Evolutionary conservation across 2,797 vertebrate species (phyloP).

Genomic region (Pitangus sulphuratus): DNA sequence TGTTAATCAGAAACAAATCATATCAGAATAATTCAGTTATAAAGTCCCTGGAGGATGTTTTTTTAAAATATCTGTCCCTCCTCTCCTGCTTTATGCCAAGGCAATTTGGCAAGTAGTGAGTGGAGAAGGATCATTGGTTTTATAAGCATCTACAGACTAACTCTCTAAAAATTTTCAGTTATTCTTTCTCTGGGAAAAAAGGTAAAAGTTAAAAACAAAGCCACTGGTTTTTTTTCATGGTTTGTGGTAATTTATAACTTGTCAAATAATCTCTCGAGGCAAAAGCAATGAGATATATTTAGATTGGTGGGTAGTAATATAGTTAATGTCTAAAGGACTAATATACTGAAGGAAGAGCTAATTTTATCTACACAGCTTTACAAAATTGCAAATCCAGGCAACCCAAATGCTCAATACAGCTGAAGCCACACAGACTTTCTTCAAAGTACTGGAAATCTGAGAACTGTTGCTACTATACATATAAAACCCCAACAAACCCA

Average conservation of each 20-base stretch:
- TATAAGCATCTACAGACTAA: not conserved
- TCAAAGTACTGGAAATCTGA: not conserved
- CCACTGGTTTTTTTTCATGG: not conserved
- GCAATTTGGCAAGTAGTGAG: not conserved
- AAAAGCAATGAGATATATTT: not conserved
- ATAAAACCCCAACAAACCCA: not conserved
- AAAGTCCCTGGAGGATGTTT: not conserved
- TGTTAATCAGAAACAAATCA: slow-evolving; percentile 20
- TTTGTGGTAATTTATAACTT: not conserved
- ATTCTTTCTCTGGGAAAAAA: not conserved
- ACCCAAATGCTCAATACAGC: not conserved
- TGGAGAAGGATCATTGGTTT: not conserved
- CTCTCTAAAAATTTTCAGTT: not conserved
- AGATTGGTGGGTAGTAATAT: not conserved
- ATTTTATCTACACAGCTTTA: not conserved
- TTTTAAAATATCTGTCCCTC: not conserved
- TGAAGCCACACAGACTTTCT: not conserved
- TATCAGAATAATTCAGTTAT: not conserved
- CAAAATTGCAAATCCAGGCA: not conserved
- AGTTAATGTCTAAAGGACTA: not conserved
- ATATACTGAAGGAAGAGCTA: not conserved
- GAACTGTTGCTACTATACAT: not conserved
- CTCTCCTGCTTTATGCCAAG: not conserved
- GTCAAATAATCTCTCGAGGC: not conserved
- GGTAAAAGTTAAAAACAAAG: not conserved